Base-by-base conservation (phyloP, 2,888 invertebrate species). In the Tetanocera ferruginea region DNA sequence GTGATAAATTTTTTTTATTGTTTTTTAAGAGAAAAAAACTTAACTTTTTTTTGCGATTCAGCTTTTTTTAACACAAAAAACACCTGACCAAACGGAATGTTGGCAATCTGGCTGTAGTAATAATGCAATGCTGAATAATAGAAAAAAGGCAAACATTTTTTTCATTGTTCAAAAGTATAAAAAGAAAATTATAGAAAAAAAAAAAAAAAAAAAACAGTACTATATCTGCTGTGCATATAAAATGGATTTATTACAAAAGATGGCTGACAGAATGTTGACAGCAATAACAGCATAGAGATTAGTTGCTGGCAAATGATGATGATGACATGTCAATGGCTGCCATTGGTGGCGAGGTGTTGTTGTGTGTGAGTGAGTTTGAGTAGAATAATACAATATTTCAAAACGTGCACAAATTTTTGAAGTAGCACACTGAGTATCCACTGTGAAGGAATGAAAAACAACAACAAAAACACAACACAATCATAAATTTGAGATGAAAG, bases 141-240 rank as follows among this genome's bases (percentile, higher is more conserved):
- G 19, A 60, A 60, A 60, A 60, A 4, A 19, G 3, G 25, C 4
- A 11, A 60, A 6, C 23, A 4, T 55, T 23, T 23, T 23, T 55
- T 5, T 2, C 9, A 19, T 11, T 2, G 57, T 11, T 82, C 78
- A 74, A 74, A 37, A 81, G 57, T 78, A 78, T 75, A 75, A 60
- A 52, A 37, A 17, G 28, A 34, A 34, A 37, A 62, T 43, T 5
- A 8, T 14, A 49, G 25, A 64, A 34, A 19, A 69, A 37, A 19
- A 43, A 57, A 23, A 69, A 49, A 28, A 8, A 62, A 49, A 60
- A 3, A 60, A 55, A 71, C 9, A 64, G 28, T 43, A 52, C 43
- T 60, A 8, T 52, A 73, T 72, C 72, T 71, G 71, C 6, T 34
- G 71, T 43, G 73, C 43, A 73, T 62, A 62, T 43, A 37, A 60